Conservation (phyloP, 2,888 invertebrate species). For the Subacronicta megacephala region DNA sequence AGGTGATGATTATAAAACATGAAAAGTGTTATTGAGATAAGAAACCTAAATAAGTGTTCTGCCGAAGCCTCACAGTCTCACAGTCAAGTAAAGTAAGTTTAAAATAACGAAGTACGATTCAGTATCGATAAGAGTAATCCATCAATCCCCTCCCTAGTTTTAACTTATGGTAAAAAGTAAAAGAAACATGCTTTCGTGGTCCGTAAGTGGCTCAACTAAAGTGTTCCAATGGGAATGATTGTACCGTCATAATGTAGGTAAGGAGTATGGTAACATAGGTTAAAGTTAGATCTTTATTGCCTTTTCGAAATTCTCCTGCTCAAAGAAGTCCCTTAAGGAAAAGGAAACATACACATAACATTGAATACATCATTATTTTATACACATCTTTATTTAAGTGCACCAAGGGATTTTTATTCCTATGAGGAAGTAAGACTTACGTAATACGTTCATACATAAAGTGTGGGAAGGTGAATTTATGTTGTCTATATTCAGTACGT, state of each 20-base stretch:
- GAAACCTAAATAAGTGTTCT: too few relatives aligned
- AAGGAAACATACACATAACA: conserved; percentile 8
- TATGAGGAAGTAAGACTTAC: too few relatives aligned
- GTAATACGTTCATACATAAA: too few relatives aligned
- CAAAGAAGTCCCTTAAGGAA: conserved; percentile 13
- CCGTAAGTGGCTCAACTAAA: conserved; percentile 15
- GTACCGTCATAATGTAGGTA: conserved; percentile 7
- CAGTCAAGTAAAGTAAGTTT: too few relatives aligned
- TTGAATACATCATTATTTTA: conserved; percentile 20
- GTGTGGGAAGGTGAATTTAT: too few relatives aligned
- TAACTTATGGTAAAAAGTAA: too few relatives aligned
- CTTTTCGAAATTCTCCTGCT: conserved; percentile 17
- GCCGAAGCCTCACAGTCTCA: too few relatives aligned
- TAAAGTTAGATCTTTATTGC: conserved; percentile 20
- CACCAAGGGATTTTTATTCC: background rate
- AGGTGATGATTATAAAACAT: background rate
- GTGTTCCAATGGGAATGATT: conserved; percentile 9
- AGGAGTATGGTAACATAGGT: conserved; percentile 1
- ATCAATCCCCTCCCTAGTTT: too few relatives aligned
- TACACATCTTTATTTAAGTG: background rate
- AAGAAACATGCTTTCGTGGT: background rate
- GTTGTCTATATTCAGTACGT: too few relatives aligned
- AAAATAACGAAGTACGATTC: too few relatives aligned
- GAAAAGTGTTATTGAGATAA: too few relatives aligned
- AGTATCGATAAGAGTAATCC: background rate